A percentile compares a stretch with the other conserved stretches of the same genome.
phyloP scores from a whole-genome alignment of 2,888 invertebrate species.

The Psococerastis gibbosa region DNA sequence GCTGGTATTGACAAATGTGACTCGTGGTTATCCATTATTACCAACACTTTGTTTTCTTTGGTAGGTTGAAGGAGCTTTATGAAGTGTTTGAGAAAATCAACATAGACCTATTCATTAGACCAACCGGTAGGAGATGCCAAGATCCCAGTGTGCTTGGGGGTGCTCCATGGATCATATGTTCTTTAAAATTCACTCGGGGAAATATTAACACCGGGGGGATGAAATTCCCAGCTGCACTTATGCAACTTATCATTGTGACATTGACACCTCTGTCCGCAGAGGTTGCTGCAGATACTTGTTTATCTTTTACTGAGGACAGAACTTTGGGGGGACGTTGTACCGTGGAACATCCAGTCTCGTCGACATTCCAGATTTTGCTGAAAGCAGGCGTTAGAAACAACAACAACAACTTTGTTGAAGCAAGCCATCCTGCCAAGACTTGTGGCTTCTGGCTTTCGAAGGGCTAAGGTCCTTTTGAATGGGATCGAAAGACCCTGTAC shows the following conservation, averaged over 20 bases:
- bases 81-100: slow-evolving; percentile 14
- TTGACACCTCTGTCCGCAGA: slow-evolving; percentile 20
- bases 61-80: slow-evolving; percentile 8
- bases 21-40: slow-evolving; percentile 16
- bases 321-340: slow-evolving; percentile 18
- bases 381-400: slow-evolving; percentile 13
- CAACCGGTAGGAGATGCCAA: slow-evolving; percentile 14
- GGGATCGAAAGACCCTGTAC: slow-evolving; percentile 14
- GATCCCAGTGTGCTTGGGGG: slow-evolving; percentile 14
- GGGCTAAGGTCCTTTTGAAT: slow-evolving; percentile 11
- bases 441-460: slow-evolving; percentile 12
- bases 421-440: slow-evolving; percentile 13
- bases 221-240: slow-evolving; percentile 17
- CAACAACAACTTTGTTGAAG: slow-evolving; percentile 13
- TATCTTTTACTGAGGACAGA: slow-evolving; percentile 16
- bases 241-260: slow-evolving; percentile 17
- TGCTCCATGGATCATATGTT: slow-evolving; percentile 20
- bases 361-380: slow-evolving; percentile 17
- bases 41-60: slow-evolving; percentile 11
- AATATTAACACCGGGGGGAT: slow-evolving; percentile 20
- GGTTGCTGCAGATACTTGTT: slow-evolving; percentile 19
- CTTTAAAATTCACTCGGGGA: slow-evolving; percentile 17
- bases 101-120: slow-evolving; percentile 13
- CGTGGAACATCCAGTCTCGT: slow-evolving; percentile 19
- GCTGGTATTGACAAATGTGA: slow-evolving; percentile 15